A percentile compares a stretch with the other conserved stretches of the same genome.
These are phyloP conservation scores for Egretta garzetta DNA, from an alignment of 2,113 vertebrate genomes.

Conservation along the genomic window DNA sequence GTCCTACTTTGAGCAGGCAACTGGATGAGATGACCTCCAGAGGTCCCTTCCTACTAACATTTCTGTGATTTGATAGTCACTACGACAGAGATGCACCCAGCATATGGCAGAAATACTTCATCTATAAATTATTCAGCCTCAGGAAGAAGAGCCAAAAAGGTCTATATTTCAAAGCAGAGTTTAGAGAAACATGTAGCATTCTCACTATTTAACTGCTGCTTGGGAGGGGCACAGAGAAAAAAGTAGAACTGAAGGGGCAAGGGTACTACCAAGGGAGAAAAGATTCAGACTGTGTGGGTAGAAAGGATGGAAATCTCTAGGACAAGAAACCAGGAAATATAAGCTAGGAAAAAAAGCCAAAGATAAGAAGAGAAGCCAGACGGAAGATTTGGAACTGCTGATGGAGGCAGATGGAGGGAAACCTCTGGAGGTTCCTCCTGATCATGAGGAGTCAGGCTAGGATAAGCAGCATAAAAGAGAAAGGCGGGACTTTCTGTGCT, in stretches of 20 bases:
- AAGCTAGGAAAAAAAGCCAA: not conserved
- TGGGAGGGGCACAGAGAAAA: not conserved
- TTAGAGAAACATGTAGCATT: not conserved
- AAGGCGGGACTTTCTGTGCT: not conserved
- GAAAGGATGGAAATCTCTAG: not conserved
- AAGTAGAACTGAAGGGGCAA: not conserved
- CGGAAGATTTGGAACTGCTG: slow-evolving; percentile 11
- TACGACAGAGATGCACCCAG: not conserved
- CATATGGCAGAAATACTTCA: not conserved
- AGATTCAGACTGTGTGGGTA: not conserved
- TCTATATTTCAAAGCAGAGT: not conserved
- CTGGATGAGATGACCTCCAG: not conserved
- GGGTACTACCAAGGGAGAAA: not conserved
- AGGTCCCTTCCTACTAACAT: not conserved
- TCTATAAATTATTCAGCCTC: not conserved
- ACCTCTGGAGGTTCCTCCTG: slow-evolving; percentile 27
- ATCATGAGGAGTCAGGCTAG: not conserved
- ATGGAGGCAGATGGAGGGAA: slow-evolving; percentile 37
- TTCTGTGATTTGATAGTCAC: not conserved
- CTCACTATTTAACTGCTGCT: not conserved
- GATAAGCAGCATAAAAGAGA: slow-evolving; percentile 15
- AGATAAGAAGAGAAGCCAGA: slow-evolving; percentile 24
- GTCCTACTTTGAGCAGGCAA: not conserved
- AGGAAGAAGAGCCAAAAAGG: not conserved
- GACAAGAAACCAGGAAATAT: not conserved